phyloP scores from a whole-genome alignment of 2,113 vertebrate genomes.

The Paraplagusia blochii region DNA sequence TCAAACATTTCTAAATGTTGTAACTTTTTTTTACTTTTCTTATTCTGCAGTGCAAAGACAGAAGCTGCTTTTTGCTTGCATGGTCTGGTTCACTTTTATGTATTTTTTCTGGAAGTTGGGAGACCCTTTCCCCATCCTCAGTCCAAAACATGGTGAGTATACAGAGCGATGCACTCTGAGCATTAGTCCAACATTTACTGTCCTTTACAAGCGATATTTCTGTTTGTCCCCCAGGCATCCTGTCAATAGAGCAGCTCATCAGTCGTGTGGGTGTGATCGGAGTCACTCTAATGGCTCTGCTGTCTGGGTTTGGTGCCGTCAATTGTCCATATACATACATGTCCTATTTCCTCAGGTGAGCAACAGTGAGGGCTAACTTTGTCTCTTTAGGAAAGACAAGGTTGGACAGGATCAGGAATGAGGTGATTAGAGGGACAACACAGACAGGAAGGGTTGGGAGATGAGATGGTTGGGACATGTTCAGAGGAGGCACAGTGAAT shows the following conservation, averaged over 20 bases:
- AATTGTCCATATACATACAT: constrained; percentile 99
- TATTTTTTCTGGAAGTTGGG: constrained; percentile 99
- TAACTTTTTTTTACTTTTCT: not conserved
- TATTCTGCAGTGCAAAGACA: constrained; percentile 85
- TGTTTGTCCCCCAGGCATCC: constrained; percentile 80
- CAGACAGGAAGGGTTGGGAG: no score
- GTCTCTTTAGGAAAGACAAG: no score
- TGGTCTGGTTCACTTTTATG: constrained; percentile 97
- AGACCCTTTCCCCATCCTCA: constrained; percentile 97
- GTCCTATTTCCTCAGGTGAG: constrained; percentile 97
- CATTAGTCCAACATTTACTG: not conserved
- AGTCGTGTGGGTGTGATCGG: constrained; percentile 97
- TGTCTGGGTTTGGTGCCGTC: constrained; percentile 97
- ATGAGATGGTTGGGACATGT: no score
- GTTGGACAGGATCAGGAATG: no score
- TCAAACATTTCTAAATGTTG: not conserved
- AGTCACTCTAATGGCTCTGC: constrained; percentile 95
- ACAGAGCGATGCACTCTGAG: not conserved
- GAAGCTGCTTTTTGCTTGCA: constrained; percentile 89
- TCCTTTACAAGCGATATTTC: no score
- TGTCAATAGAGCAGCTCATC: constrained; percentile 98
- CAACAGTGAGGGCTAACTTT: no score
- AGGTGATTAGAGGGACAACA: no score
- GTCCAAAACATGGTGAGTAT: constrained; percentile 93
- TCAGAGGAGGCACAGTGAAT: no score